Evolutionary conservation across 2,888 invertebrate species (phyloP).

Genomic region (Ametastegia equiseti): DNA sequence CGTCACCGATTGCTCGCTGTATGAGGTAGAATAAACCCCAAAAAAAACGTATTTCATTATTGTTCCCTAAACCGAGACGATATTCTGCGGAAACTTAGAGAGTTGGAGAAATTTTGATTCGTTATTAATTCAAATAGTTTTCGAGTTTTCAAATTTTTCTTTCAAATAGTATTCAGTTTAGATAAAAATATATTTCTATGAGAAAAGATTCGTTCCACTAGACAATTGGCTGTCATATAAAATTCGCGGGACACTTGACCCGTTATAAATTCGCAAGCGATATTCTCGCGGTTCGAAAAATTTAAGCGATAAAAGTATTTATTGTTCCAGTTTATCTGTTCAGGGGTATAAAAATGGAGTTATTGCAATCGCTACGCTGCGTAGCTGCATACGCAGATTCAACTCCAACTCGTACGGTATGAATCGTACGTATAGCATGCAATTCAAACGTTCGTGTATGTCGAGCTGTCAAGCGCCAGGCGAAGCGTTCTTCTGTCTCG

Average conservation of each 20-base stretch:
- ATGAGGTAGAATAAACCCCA: too few relatives aligned
- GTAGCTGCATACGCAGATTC: conserved; percentile 9
- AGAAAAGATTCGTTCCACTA: neutral
- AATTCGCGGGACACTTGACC: neutral
- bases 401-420: conserved; percentile 30
- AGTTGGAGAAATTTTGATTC: too few relatives aligned
- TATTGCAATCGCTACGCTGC: conserved; percentile 37
- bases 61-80: too few relatives aligned
- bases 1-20: too few relatives aligned
- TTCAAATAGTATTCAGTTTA: too few relatives aligned
- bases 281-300: neutral
- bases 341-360: conserved; percentile 13
- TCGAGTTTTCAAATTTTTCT: too few relatives aligned
- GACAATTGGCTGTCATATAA: neutral
- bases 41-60: too few relatives aligned
- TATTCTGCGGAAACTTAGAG: too few relatives aligned
- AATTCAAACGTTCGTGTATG: conserved; percentile 36
- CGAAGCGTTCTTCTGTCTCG: conserved; percentile 13
- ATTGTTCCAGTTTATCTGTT: conserved; percentile 23
- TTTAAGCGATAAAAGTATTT: conserved; percentile 37
- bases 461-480: conserved; percentile 42
- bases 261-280: conserved; percentile 5
- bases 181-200: neutral
- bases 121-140: too few relatives aligned
- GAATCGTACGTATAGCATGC: conserved; percentile 29